Evolutionary conservation across 2,797 vertebrate genomes (phyloP), one percentile per base, ranked within the genome.

Genomic region (Labroides dimidiatus): DNA sequence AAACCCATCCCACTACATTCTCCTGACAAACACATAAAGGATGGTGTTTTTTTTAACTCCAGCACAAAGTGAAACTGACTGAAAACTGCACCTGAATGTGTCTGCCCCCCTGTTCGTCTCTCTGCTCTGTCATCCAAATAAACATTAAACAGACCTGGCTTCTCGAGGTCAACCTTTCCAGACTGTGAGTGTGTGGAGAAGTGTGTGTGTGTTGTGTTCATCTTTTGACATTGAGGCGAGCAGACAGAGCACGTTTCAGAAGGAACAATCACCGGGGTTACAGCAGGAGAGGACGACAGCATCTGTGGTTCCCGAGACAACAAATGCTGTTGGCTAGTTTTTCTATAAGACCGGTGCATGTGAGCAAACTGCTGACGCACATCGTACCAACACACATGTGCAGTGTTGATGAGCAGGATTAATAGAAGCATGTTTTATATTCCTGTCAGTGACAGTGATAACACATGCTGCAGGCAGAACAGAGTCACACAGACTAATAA

Each of bases 221-320:
- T 72, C 36, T 69, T 79, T 75, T 87, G 85, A 90, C 58, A 69
- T 20, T 88, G 75, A 91, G 30, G 57, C 45, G 33, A 76, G 71
- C 73, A 77, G 87, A 88, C 90, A 89, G 60, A 78, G 84, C 64
- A 82, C 51, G 21, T 69, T 43, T 41, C 89, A 69, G 57, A 69
- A 61, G 83, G 85, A 63, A 11, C 75, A 20, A 51, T 91, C 70
- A 36, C 79, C 79, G 86, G 82, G 85, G 86, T 89, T 81, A 86
- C 69, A 1, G 30, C 59, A 52, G 72, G 45, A 83, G 52, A 39
- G 11, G 79, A 76, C 6, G 58, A 79, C 72, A 85, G 59, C 89
- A 82, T 89, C 70, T 69, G 56, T 0, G 69, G 68, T 68, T 86
- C 57, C 74, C 73, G 19, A 36, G 67, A 81, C 81, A 77, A 89